A percentile compares a stretch with the other conserved stretches of the same genome.
Conservation (phyloP, 2,797 vertebrate genomes). For the Pagetopsis macropterus region DNA sequence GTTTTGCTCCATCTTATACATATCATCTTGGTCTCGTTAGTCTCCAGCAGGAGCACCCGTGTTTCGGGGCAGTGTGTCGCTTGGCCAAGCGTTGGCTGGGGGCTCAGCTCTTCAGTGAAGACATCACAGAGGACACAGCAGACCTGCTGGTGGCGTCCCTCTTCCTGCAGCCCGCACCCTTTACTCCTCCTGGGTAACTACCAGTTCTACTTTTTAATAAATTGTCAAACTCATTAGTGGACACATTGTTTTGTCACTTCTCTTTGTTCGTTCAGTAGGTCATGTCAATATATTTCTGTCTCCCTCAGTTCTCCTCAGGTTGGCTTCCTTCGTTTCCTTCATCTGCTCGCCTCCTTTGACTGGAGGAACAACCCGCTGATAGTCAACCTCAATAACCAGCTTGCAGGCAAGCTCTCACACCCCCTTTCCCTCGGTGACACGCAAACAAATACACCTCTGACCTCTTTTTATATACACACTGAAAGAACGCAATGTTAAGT, state of each 20-base stretch:
- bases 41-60: conserved; percentile 93
- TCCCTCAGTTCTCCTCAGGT: conserved; percentile 93
- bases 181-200: conserved; percentile 89
- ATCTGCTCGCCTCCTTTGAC: conserved; percentile 91
- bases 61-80: conserved; percentile 89
- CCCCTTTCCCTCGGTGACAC: conserved; percentile 25
- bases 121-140: conserved; percentile 88
- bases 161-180: conserved; percentile 92
- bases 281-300: conserved; percentile 53
- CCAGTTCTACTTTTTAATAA: not conserved
- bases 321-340: conserved; percentile 94
- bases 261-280: conserved; percentile 60
- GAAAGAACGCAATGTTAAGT: conserved; percentile 37
- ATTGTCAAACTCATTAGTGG: not conserved
- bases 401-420: conserved; percentile 85
- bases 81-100: conserved; percentile 95
- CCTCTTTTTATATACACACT: conserved; percentile 54
- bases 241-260: conserved; percentile 1
- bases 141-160: conserved; percentile 92
- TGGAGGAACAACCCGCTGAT: conserved; percentile 96
- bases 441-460: conserved; percentile 52
- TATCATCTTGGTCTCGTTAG: conserved; percentile 69
- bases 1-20: not conserved
- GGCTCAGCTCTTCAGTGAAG: conserved; percentile 89
- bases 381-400: conserved; percentile 90